Base-by-base conservation (phyloP, 2,113 vertebrate genomes). In the Corythornis cristatus region DNA sequence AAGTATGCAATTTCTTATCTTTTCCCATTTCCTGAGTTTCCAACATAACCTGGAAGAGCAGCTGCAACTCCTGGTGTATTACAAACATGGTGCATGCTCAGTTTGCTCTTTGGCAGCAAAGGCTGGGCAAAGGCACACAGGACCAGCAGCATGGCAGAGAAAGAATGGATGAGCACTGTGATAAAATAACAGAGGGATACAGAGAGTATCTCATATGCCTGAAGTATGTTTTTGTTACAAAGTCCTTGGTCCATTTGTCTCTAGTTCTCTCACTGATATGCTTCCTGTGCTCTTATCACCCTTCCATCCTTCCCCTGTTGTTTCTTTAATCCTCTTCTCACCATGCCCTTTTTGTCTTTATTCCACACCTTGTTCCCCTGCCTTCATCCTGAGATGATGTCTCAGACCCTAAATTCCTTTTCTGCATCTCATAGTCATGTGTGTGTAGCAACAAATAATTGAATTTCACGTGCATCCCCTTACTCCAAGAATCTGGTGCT, bases 401-500 rank as follows among this genome's bases (percentile, higher is more conserved):
- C 26, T 61, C 62, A 72, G 43, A 45, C 35, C 17, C 35, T 60
- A 66, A 2, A 4, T 42, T 28, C 31, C 48, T 51, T 81, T 89
- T 83, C 77, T 8, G 40, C 22, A 57, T 87, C 71, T 85, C 77
- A 66, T 53, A 35, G n/a, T 64, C 60, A 25, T 18, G 6, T 48
- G 22, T 54, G 72, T 37, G 26, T 51, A 91, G 48, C 31, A 43
- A 72, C 58, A 95, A 94, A 83, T 76, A 65, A 86, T 94, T 96
- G 89, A 66, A 93, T 95, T 96, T 96, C 96, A 81, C 2, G 4
- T 64, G 88, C 66, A 91, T 96, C 96, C 12, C 22, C 18, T 83
- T 43, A 97, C 3, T 28, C 25, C 96, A 98, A 98, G 97, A 78
- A 86, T 90, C 94, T 86, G 83, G 88, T 98, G 98, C 95, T 83